A percentile compares a stretch with the other conserved stretches of the same genome.
These are phyloP conservation scores for Zosterops pallidus DNA, from an alignment of 2,113 vertebrate species.

Conservation along the genomic window DNA sequence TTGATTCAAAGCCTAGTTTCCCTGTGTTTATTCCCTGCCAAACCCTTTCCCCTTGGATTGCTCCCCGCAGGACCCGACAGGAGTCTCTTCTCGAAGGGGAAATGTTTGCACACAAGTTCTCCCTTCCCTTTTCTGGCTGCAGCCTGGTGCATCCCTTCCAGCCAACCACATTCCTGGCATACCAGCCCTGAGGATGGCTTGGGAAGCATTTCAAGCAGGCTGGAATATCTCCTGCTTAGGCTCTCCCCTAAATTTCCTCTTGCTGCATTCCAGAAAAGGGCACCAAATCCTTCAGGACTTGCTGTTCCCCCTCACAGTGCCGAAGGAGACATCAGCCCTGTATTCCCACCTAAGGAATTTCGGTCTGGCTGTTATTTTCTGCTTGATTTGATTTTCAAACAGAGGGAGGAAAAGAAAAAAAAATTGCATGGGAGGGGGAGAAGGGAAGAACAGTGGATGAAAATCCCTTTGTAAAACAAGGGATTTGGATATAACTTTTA, in stretches of 20 bases:
- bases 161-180: constrained; percentile 27
- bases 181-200: not conserved
- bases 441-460: not conserved
- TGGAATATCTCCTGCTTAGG: constrained; percentile 13
- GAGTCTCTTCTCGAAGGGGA: not conserved
- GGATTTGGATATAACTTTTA: not conserved
- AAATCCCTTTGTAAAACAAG: not conserved
- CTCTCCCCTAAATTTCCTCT: constrained; percentile 12
- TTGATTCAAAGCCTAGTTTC: not conserved
- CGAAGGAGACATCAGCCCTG: fast-evolving
- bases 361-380: not conserved
- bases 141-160: constrained; percentile 17
- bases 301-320: not conserved
- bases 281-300: not conserved
- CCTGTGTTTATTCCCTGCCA: not conserved
- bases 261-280: constrained; percentile 48
- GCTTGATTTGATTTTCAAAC: not conserved
- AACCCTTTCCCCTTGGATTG: not conserved
- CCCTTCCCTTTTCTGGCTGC: constrained; percentile 18
- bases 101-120: not conserved
- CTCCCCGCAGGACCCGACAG: not conserved
- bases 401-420: not conserved
- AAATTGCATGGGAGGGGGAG: not conserved
- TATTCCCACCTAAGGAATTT: not conserved
- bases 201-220: constrained; percentile 13